These are phyloP conservation scores for Micromys minutus DNA, from an alignment of 2,113 vertebrate species.

Conservation along the genomic window DNA sequence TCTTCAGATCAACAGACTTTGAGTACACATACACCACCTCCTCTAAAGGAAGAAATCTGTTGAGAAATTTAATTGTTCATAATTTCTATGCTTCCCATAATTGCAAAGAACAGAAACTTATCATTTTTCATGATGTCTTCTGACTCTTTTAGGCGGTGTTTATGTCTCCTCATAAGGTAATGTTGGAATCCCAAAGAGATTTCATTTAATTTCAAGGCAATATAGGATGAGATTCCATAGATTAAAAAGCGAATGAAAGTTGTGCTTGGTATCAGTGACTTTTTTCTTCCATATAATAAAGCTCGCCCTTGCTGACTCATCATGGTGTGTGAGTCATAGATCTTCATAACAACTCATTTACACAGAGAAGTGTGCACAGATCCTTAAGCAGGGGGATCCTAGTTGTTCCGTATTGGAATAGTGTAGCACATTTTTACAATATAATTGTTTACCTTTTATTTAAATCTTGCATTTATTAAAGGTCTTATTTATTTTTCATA, in stretches of 20 bases:
- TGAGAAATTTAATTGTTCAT: conserved; percentile 22
- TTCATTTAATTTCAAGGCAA: conserved; percentile 30
- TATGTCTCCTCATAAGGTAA: conserved; percentile 22
- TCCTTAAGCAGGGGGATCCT: neutral
- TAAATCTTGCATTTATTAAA: neutral
- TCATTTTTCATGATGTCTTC: neutral
- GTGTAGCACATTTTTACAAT: neutral
- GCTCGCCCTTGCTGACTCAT: neutral
- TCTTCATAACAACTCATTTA: neutral
- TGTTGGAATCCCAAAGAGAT: conserved; percentile 25
- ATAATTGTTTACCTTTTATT: conserved; percentile 13
- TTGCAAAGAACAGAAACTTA: conserved; percentile 6
- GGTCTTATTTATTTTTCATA: conserved; percentile 2
- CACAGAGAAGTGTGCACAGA: neutral
- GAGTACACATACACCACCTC: neutral
- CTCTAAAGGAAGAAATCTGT: neutral
- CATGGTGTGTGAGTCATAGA: neutral
- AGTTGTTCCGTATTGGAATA: neutral
- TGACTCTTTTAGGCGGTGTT: neutral
- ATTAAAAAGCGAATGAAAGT: conserved; percentile 29
- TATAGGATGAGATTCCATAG: neutral
- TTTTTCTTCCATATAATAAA: conserved; percentile 7
- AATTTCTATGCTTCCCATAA: neutral
- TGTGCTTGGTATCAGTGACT: neutral
- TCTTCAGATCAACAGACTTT: neutral